Percentiles rank a stretch among this genome's conserved stretches.
These are phyloP conservation scores for Gadus macrocephalus DNA, from an alignment of 2,113 vertebrate genomes.

Conservation along the genomic window DNA sequence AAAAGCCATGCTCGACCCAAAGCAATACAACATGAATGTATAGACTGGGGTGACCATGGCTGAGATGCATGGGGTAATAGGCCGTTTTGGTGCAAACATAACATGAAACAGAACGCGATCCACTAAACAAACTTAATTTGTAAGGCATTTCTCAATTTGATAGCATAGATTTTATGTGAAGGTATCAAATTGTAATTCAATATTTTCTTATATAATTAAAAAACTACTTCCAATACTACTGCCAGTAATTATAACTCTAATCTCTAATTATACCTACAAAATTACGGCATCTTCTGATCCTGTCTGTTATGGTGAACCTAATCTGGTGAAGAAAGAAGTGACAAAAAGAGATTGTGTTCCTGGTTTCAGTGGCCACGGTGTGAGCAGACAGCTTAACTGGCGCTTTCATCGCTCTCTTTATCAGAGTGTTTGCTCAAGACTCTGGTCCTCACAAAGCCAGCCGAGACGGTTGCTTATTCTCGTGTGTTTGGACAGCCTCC, in stretches of 20 bases:
- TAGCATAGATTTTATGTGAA: too few species aligned
- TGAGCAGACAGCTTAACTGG: constrained; percentile 20
- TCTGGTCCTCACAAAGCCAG: constrained; percentile 31
- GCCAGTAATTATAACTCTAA: too few species aligned
- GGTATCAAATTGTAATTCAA: too few species aligned
- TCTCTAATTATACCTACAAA: too few species aligned
- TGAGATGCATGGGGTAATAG: too few species aligned
- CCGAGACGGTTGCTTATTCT: constrained; percentile 32
- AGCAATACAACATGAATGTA: background rate
- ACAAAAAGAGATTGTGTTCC: background rate
- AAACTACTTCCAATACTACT: too few species aligned
- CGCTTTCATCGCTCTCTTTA: constrained; percentile 47
- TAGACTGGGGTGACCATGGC: too few species aligned
- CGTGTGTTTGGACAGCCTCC: constrained; percentile 53
- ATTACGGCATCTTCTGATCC: too few species aligned
- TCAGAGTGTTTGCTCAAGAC: constrained; percentile 48
- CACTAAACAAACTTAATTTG: background rate
- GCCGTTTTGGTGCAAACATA: too few species aligned
- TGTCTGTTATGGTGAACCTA: background rate
- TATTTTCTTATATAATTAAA: too few species aligned
- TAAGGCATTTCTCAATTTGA: too few species aligned
- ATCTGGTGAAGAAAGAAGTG: constrained; percentile 11
- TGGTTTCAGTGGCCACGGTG: constrained; percentile 9
- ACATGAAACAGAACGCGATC: background rate
- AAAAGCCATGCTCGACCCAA: constrained; percentile 32